Percentiles rank a stretch among this genome's conserved stretches.
phyloP scores from a whole-genome alignment of 1,140 invertebrate species.

The Bombus vancouverensis region DNA sequence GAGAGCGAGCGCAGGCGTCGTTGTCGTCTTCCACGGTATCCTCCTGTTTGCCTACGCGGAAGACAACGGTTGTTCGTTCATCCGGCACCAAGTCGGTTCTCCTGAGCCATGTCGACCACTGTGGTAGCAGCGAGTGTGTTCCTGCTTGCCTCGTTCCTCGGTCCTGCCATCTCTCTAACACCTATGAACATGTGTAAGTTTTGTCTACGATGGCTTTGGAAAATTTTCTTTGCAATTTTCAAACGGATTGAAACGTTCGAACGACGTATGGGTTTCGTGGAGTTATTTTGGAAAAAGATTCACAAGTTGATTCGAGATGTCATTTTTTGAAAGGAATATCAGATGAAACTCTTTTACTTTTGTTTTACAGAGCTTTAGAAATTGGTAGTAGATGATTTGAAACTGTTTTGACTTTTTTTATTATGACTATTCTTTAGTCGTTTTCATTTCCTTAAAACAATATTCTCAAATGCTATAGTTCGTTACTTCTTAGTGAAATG shows the following conservation, averaged over 20 bases:
- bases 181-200: slow-evolving; percentile 73
- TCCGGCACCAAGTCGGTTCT: slow-evolving; percentile 23
- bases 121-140: slow-evolving; percentile 41
- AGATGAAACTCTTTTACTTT: neutral
- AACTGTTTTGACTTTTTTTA: neutral
- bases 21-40: slow-evolving; percentile 60
- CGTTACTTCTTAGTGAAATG: too few relatives aligned
- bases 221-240: too few relatives aligned
- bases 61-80: slow-evolving; percentile 37
- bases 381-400: neutral
- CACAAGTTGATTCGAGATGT: neutral
- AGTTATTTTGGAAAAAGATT: neutral
- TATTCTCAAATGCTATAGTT: neutral
- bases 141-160: slow-evolving; percentile 53
- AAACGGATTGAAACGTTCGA: neutral
- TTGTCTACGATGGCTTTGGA: neutral
- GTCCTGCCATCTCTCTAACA: slow-evolving; percentile 65
- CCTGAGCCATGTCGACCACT: slow-evolving; percentile 61
- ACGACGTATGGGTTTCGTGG: neutral
- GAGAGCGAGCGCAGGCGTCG: slow-evolving; percentile 74
- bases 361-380: neutral
- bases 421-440: neutral
- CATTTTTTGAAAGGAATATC: neutral
- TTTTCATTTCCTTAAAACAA: neutral
- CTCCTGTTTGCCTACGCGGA: slow-evolving; percentile 38